These are phyloP conservation scores for Mellivora capensis DNA, from an alignment of 2,113 vertebrate species.

Conservation along the genomic window DNA sequence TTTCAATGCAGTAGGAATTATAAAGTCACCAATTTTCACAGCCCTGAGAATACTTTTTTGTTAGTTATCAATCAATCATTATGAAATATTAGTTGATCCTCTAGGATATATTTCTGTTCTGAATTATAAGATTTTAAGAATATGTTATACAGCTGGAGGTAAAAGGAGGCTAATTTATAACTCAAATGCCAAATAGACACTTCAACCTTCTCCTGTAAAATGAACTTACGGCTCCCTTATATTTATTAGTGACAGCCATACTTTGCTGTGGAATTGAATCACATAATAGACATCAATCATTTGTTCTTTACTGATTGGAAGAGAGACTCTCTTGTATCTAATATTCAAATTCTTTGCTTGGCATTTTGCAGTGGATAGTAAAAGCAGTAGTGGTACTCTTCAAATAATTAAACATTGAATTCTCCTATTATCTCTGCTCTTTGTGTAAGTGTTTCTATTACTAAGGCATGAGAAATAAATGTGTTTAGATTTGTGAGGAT, in stretches of 20 bases:
- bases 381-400: background rate
- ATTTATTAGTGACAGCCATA: slow-evolving; percentile 64
- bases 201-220: slow-evolving; percentile 46
- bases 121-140: slow-evolving; percentile 45
- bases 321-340: background rate
- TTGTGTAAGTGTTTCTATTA: background rate
- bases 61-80: slow-evolving; percentile 52
- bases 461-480: background rate
- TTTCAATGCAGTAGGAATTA: slow-evolving; percentile 5
- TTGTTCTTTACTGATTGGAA: slow-evolving; percentile 35
- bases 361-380: slow-evolving; percentile 44
- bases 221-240: slow-evolving; percentile 60
- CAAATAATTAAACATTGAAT: slow-evolving; percentile 14
- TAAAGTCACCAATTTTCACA: slow-evolving; percentile 47
- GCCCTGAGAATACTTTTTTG: slow-evolving; percentile 26
- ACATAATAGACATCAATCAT: slow-evolving; percentile 72
- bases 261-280: slow-evolving; percentile 66
- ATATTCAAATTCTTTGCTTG: slow-evolving; percentile 8
- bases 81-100: slow-evolving; percentile 46
- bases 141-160: slow-evolving; percentile 34
- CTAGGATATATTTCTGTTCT: slow-evolving; percentile 26
- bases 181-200: slow-evolving; percentile 54
- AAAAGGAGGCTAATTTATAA: slow-evolving; percentile 63
- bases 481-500: background rate
- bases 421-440: background rate